Evolutionary conservation across 2,113 vertebrate species (phyloP), one percentile per base, ranked within the genome.

Genomic region (Sphaerodactylus townsendi): DNA sequence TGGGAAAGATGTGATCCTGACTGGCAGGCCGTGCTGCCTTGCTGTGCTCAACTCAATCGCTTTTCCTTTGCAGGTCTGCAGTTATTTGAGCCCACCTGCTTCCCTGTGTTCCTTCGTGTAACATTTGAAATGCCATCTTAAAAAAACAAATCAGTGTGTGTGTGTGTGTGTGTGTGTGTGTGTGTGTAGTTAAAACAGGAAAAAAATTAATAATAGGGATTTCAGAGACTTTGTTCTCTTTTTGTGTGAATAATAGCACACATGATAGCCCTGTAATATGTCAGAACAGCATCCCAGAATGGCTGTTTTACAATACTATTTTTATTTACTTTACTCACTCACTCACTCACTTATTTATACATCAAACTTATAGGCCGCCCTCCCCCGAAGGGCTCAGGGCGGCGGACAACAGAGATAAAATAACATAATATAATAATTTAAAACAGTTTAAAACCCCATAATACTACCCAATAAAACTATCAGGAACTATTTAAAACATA

Each of bases 131-230:
- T 80, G 46, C 79, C 83, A 91, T 91, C 89, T 90, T 85, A 88
- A 35, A 10, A 62, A 94, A 94, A 89, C n/a, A n/a, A n/a, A n/a
- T n/a, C n/a, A n/a, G n/a, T n/a, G n/a, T n/a, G n/a, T n/a, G n/a
- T n/a, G n/a, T n/a, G n/a, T n/a, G n/a, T n/a, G n/a, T n/a, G n/a
- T n/a, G n/a, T n/a, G n/a, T n/a, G n/a, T n/a, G n/a, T n/a, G n/a
- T n/a, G n/a, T n/a, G n/a, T n/a, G n/a, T n/a, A n/a, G n/a, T n/a
- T n/a, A n/a, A n/a, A n/a, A n/a, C n/a, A n/a, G n/a, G n/a, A n/a
- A 53, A 91, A 94, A 96, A 93, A 90, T 92, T 93, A 96, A 92
- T 93, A 95, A 95, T 85, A 94, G 92, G 88, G 88, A 85, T 92
- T 93, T 90, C 91, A 93, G 93, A 84, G 88, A 86, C 89, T 82